Conservation (phyloP, 2,797 vertebrate genomes). For the Fringilla coelebs region DNA sequence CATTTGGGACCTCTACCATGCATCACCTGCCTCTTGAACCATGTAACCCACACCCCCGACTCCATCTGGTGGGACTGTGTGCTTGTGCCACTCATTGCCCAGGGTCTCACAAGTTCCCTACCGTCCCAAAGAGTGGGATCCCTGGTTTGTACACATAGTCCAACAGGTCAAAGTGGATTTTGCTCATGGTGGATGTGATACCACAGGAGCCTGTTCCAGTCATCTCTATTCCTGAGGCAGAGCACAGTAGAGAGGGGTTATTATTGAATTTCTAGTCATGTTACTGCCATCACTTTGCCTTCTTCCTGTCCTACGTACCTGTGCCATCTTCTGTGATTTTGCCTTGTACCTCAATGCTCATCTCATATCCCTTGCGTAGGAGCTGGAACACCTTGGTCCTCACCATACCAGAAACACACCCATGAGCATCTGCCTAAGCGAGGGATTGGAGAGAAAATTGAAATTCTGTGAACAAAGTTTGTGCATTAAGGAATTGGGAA, state of each 20-base stretch:
- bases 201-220: slow-evolving; percentile 40
- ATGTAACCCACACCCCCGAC: not conserved
- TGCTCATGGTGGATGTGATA: slow-evolving; percentile 63
- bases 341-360: slow-evolving; percentile 65
- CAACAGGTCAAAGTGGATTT: slow-evolving; percentile 63
- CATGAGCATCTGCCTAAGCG: slow-evolving; percentile 53
- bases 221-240: slow-evolving; percentile 54
- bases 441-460: not conserved
- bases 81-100: not conserved
- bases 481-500: not conserved
- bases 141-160: slow-evolving; percentile 69
- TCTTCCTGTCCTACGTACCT: slow-evolving; percentile 39
- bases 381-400: slow-evolving; percentile 69
- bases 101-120: slow-evolving; percentile 9
- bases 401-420: slow-evolving; percentile 60
- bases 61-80: not conserved
- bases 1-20: not conserved
- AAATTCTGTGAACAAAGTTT: not conserved
- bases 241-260: not conserved
- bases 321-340: slow-evolving; percentile 73
- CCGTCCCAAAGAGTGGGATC: slow-evolving; percentile 70
- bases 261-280: not conserved
- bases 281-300: not conserved
- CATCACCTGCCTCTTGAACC: not conserved
- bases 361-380: slow-evolving; percentile 62